Base-by-base conservation (phyloP, 2,888 invertebrate genomes). In the Pristionchus arcanus region DNA sequence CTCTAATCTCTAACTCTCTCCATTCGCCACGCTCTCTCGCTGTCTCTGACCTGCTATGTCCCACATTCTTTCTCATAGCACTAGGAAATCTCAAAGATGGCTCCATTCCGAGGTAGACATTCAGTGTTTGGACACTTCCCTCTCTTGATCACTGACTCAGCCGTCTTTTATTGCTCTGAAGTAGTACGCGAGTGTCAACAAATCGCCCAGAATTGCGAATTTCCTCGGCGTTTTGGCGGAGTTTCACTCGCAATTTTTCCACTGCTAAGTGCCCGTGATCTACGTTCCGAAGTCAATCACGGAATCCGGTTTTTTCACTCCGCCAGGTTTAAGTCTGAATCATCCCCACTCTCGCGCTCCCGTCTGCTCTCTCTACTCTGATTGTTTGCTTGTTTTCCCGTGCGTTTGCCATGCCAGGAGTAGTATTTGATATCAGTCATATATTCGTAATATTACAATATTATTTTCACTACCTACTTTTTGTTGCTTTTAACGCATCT, bases 131-230 rank as follows among this genome's bases (percentile, higher is more conserved):
- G 21, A 34, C 74, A 34, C 74, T 16, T 21, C 31, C 9, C 19
- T 15, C 74, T 74, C 19, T 34, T 9, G 74, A 74, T 21, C 74
- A 34, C 15, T 74, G 74, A 74, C 25, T 74, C 34, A 74, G 15
- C 16, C 74, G 7, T 37, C 37, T 74, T 74, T 74, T 74, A 74
- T 74, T 74, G 63, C 25, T 7, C 11, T 63, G 74, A 74, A 21
- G 74, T 74, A 74, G 74, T 74, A 74, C 37, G 74, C 37, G 21
- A 74, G 21, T 74, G 74, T 74, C 74, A 74, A 74, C 74, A 74
- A 74, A 74, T 37, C 74, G 74, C 34, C 21, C 31, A 0, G 11
- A 25, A 63, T 2, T n/a, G 63, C 11, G 42, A 49, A n/a, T 63
- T 63, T 63, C 25, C 63, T 25, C 63, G 4, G 21, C 25, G 63